These are phyloP conservation scores for Lasioglossum pauxillum DNA, from an alignment of 2,888 invertebrate genomes.

Conservation along the genomic window DNA sequence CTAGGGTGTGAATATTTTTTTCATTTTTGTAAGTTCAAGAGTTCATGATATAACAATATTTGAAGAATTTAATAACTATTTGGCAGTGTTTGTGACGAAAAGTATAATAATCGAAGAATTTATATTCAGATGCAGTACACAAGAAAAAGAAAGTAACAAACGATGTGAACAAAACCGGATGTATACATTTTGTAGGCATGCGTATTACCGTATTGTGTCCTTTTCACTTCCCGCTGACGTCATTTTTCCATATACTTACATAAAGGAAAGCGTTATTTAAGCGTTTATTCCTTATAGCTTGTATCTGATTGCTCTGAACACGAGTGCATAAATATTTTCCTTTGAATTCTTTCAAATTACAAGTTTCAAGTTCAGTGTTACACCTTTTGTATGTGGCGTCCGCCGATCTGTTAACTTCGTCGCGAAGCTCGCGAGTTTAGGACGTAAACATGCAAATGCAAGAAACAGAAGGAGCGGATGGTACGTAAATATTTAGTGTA, in stretches of 20 bases:
- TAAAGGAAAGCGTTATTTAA: conserved; percentile 46
- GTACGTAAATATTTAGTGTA: conserved; percentile 61
- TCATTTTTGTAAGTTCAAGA: background rate
- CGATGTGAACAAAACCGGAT: conserved; percentile 60
- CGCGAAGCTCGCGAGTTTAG: conserved; percentile 44
- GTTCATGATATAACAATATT: background rate
- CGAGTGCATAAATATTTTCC: conserved; percentile 5
- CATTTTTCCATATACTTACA: conserved; percentile 57
- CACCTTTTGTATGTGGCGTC: conserved; percentile 40
- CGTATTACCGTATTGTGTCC: conserved; percentile 53
- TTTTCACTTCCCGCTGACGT: conserved; percentile 66
- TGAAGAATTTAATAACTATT: background rate
- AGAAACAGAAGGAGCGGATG: conserved; percentile 77
- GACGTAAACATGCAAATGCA: conserved; percentile 75
- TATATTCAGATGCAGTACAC: background rate
- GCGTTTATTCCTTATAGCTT: conserved; percentile 27
- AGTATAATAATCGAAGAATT: background rate
- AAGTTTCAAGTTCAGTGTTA: conserved; percentile 7
- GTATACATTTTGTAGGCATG: conserved; percentile 57
- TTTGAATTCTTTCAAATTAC: conserved; percentile 7
- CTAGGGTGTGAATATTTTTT: background rate
- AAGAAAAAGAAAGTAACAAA: background rate
- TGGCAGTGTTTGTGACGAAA: background rate
- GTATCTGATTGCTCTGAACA: conserved; percentile 34
- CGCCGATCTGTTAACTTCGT: conserved; percentile 27